A percentile compares a stretch with the other conserved stretches of the same genome.
These are phyloP conservation scores for Conus canariensis DNA, from an alignment of 2,888 invertebrate species.

Conservation along the genomic window DNA sequence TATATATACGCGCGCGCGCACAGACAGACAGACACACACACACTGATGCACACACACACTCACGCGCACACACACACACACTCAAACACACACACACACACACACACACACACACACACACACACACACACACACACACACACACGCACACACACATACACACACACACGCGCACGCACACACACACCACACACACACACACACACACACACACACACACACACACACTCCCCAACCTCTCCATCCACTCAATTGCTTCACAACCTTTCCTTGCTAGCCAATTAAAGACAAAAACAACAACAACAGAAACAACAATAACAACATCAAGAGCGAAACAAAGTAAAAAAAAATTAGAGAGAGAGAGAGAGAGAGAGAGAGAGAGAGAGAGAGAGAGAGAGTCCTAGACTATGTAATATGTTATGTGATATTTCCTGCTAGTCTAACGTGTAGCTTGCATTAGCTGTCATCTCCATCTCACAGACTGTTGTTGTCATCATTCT, in stretches of 20 bases:
- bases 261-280: background rate
- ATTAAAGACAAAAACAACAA: too few relatives aligned
- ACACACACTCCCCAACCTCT: constrained; percentile 6
- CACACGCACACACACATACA: constrained; percentile 3
- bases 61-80: too few relatives aligned
- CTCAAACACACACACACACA: too few relatives aligned
- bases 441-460: too few relatives aligned
- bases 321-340: background rate
- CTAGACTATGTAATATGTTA: too few relatives aligned
- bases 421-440: too few relatives aligned
- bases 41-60: background rate
- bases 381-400: background rate
- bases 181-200: constrained; percentile 11
- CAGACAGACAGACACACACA: background rate
- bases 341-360: background rate
- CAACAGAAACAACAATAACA: too few relatives aligned
- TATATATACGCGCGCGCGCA: background rate
- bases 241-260: background rate
- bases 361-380: background rate
- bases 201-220: constrained; percentile 10
- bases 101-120: background rate
- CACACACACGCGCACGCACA: background rate
- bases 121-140: background rate
- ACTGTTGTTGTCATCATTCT: too few relatives aligned
- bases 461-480: too few relatives aligned